Base-by-base conservation (phyloP, 2,113 vertebrate genomes). In the Ptyas mucosa region DNA sequence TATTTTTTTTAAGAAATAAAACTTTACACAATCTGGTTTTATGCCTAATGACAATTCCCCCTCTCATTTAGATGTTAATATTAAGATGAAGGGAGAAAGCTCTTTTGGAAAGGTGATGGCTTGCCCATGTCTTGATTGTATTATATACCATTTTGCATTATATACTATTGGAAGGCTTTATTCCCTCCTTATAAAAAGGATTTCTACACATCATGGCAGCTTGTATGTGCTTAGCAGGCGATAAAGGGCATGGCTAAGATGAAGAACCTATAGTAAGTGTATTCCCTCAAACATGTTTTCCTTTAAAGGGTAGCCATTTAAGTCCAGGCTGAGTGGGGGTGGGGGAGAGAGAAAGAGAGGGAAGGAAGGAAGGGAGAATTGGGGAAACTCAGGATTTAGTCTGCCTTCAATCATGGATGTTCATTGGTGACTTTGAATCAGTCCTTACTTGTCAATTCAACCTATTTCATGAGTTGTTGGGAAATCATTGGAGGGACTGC, bases 31-130 rank as follows among this genome's bases (percentile, higher is more conserved):
- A 64, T 12, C 34, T 94, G 18, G 3, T 91, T 95, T 75, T 49
- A 54, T 75, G 39, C 54, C 87, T 92, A 64, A 90, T 6, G 93
- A 89, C 93, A 52, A 23, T 85, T 46, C 91, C 57, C 87, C 26
- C 0, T 9, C 88, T 55, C 94, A 53, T 93, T 94, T 90, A 87
- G n/a, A 91, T 87, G 51, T 4, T 95, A 94, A 95, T 95, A 91
- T 15, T 20, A 21, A 55, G 54, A 81, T 12, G 69, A 1, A 89
- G 81, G 91, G 34, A 11, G 61, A 86, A 91, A 29, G 5, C 90
- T 87, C 49, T 20, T 51, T 39, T 92, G n/a, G 93, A 94, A 89
- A 89, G 0, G 85, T 87, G 93, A 93, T 93, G 86, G 43, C 6
- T 3, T 75, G 6, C 0, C 34, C 86, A 2, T 69, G 20, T 1